Evolutionary conservation across 2,797 vertebrate species (phyloP).

Genomic region (Oreochromis mossambicus): DNA sequence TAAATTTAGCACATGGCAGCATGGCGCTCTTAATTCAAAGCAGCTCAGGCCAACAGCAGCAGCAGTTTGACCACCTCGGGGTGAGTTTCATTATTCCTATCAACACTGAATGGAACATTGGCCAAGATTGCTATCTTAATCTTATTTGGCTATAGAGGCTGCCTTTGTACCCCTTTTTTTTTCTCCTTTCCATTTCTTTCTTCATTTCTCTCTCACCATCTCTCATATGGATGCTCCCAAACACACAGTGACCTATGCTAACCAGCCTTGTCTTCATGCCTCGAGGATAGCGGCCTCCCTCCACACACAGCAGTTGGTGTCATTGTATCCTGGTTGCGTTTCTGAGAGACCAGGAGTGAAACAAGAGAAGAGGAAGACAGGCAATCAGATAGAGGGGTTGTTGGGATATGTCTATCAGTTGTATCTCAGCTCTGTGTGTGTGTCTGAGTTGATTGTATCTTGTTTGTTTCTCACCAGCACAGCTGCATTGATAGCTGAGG

Average conservation of each 20-base stretch:
- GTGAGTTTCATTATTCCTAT: conserved; percentile 72
- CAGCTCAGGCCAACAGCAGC: conserved; percentile 34
- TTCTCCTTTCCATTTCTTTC: not conserved
- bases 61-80: conserved; percentile 59
- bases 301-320: not conserved
- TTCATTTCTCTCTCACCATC: not conserved
- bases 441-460: conserved; percentile 48
- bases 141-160: conserved; percentile 69
- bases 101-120: conserved; percentile 66
- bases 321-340: conserved; percentile 5
- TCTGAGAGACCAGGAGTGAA: conserved; percentile 31
- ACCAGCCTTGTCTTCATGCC: conserved; percentile 39
- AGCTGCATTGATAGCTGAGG: conserved; percentile 46
- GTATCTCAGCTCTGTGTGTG: conserved; percentile 39
- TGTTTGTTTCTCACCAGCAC: conserved; percentile 34
- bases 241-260: conserved; percentile 4
- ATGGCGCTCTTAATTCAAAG: conserved; percentile 34
- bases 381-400: conserved; percentile 61
- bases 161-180: not conserved
- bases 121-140: conserved; percentile 75
- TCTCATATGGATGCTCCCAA: not conserved
- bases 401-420: conserved; percentile 55
- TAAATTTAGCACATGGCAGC: not conserved
- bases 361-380: conserved; percentile 49
- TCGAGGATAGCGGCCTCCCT: conserved; percentile 6